These are phyloP conservation scores for Coelopa frigida DNA, from an alignment of 1,140 invertebrate genomes.

Conservation along the genomic window DNA sequence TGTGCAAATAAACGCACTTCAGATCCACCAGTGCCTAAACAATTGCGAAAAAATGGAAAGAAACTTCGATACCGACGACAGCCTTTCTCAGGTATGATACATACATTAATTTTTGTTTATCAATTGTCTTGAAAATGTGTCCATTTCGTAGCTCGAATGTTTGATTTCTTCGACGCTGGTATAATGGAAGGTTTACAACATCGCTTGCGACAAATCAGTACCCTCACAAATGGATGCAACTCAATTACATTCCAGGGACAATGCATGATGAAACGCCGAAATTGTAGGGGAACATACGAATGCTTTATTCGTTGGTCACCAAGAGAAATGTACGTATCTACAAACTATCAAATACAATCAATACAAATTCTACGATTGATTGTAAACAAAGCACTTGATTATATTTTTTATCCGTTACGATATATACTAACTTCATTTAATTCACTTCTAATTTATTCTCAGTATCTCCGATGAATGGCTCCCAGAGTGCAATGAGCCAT, in stretches of 20 bases:
- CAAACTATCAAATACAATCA: not conserved
- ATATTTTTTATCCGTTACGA: not conserved
- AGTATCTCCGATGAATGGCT: conserved; percentile 42
- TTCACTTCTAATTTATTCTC: not conserved
- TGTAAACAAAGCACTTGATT: not conserved
- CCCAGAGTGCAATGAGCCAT: conserved; percentile 27
- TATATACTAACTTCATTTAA: too few species aligned
- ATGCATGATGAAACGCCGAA: conserved; percentile 32
- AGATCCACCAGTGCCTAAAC: conserved; percentile 58
- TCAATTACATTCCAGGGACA: conserved; percentile 38
- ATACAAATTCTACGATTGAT: not conserved
- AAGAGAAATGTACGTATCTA: conserved; percentile 34
- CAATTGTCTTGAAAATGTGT: not conserved
- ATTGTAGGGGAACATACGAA: conserved; percentile 27
- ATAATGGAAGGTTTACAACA: conserved; percentile 81
- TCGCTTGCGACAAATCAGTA: conserved; percentile 57
- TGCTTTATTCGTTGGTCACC: conserved; percentile 41
- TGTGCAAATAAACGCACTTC: conserved; percentile 55
- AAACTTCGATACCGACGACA: conserved; percentile 74
- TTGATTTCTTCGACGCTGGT: conserved; percentile 81
- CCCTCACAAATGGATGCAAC: conserved; percentile 38
- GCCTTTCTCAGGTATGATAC: conserved; percentile 65
- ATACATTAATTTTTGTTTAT: not conserved
- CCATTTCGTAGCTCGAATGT: conserved; percentile 59
- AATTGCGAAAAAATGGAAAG: conserved; percentile 77